These are phyloP conservation scores for Himalopsyche kuldschensis DNA, from an alignment of 2,888 invertebrate species.

Conservation along the genomic window DNA sequence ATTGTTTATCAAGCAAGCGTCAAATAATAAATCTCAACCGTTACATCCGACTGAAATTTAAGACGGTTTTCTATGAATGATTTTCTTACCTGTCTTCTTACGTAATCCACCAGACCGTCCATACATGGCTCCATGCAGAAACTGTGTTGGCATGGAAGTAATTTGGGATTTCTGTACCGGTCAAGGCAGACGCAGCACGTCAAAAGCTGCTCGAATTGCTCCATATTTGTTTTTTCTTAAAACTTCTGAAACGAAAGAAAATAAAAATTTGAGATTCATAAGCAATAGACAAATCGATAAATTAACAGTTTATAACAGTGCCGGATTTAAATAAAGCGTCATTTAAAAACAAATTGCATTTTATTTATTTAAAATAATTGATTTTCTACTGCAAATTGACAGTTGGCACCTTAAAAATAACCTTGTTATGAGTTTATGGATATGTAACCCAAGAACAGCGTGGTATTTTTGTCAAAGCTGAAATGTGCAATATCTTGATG, in stretches of 20 bases:
- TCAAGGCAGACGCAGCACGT: conserved; percentile 99
- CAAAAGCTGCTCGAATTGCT: conserved; percentile 95
- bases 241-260: conserved; percentile 17
- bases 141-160: conserved; percentile 99
- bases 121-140: conserved; percentile 99
- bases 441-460: too few species aligned
- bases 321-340: too few species aligned
- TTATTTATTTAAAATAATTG: too few species aligned
- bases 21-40: neutral
- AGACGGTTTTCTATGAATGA: neutral
- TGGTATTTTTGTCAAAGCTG: too few species aligned
- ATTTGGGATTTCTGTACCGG: conserved; percentile 95
- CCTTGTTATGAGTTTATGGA: too few species aligned
- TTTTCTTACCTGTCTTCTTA: conserved; percentile 78
- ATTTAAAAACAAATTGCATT: too few species aligned
- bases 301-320: too few species aligned
- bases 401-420: too few species aligned
- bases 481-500: too few species aligned
- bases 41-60: neutral
- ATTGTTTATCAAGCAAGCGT: too few species aligned
- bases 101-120: conserved; percentile 95
- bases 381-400: too few species aligned
- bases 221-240: conserved; percentile 63
- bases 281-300: neutral
- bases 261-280: neutral